Percentiles rank a stretch among this genome's conserved stretches.
Conservation (phyloP, 2,888 invertebrate genomes). For the Bombylius discolor region DNA sequence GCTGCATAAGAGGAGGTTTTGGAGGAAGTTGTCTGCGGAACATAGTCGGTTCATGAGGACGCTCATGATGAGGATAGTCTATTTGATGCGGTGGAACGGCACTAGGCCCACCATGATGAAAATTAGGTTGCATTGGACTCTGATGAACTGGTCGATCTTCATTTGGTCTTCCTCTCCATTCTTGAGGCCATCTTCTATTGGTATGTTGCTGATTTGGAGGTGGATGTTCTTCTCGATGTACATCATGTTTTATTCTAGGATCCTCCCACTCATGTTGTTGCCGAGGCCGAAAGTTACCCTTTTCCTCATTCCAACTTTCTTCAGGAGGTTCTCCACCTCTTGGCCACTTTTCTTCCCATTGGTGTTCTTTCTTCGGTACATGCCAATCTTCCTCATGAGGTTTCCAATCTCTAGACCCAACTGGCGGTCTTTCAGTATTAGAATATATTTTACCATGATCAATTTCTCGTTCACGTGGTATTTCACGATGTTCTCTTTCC, state of each 20-base stretch:
- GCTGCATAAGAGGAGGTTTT: not conserved
- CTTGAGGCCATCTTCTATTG: slow-evolving; percentile 5
- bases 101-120: not conserved
- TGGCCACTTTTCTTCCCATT: slow-evolving; percentile 9
- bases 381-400: slow-evolving; percentile 8
- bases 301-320: slow-evolving; percentile 9
- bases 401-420: slow-evolving; percentile 8
- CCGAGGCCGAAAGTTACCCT: not conserved
- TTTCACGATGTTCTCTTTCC: slow-evolving; percentile 11
- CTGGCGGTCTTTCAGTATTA: slow-evolving; percentile 3
- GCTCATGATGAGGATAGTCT: slow-evolving; percentile 22
- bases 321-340: slow-evolving; percentile 4
- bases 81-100: slow-evolving; percentile 10
- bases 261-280: slow-evolving; percentile 10
- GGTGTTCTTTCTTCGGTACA: not conserved
- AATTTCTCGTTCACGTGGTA: slow-evolving; percentile 7
- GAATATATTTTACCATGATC: slow-evolving; percentile 10
- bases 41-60: slow-evolving; percentile 14
- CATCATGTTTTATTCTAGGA: slow-evolving; percentile 8
- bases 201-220: not conserved
- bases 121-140: not conserved
- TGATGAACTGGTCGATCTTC: slow-evolving; percentile 19
- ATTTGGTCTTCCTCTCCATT: slow-evolving; percentile 13
- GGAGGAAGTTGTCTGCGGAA: slow-evolving; percentile 26
- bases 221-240: slow-evolving; percentile 1